Evolutionary conservation across 2,888 invertebrate genomes (phyloP).

Genomic region (Acronicta leporina): DNA sequence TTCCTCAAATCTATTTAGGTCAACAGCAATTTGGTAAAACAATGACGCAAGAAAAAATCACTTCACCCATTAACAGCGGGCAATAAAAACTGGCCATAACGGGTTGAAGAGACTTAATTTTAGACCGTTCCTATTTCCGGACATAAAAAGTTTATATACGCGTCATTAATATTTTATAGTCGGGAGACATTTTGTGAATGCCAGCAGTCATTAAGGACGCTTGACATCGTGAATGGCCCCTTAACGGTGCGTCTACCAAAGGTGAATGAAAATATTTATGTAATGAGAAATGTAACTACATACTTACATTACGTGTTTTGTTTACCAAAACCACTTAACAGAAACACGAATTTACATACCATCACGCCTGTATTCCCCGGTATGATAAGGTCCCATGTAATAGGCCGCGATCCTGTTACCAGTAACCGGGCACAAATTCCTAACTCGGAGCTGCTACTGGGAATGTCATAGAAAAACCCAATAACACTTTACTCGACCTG

Average conservation of each 20-base stretch:
- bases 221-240: constrained; percentile 43
- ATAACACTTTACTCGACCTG: no score
- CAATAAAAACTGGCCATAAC: constrained; percentile 32
- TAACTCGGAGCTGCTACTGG: no score
- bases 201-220: constrained; percentile 44
- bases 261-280: constrained; percentile 35
- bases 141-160: constrained; percentile 46
- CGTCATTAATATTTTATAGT: constrained; percentile 54
- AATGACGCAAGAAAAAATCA: constrained; percentile 5
- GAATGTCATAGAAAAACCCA: no score
- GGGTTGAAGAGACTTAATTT: constrained; percentile 41
- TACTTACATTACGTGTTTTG: constrained; percentile 32
- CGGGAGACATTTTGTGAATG: constrained; percentile 48
- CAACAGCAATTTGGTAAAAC: constrained; percentile 22
- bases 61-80: constrained; percentile 9
- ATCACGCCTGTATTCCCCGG: no score
- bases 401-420: no score
- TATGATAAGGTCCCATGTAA: no score
- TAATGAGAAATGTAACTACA: constrained; percentile 28
- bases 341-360: no score
- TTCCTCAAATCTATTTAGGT: constrained; percentile 17
- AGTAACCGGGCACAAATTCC: no score
- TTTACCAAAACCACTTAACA: constrained; percentile 9
- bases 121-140: constrained; percentile 52
- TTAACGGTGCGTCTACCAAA: constrained; percentile 37